Base-by-base conservation (phyloP, 2,797 vertebrate species). In the Taeniopygia guttata region DNA sequence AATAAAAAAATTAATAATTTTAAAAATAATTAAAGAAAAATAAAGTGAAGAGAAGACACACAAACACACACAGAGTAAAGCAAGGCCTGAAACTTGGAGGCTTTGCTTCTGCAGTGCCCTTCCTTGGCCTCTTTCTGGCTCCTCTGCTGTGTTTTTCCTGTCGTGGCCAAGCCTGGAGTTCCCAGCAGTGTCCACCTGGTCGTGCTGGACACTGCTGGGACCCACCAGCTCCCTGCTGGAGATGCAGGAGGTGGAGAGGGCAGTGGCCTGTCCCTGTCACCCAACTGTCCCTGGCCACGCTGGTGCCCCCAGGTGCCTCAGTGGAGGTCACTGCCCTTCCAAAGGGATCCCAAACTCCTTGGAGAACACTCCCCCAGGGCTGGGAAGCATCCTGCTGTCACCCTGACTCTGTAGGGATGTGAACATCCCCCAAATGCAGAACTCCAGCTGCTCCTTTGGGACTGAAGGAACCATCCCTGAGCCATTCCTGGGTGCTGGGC, bases 221-320 rank as follows among this genome's bases (percentile, higher is more conserved):
- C 22, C 8, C 15, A 22, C 1, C 32, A 34, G 30, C 23, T 64
- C 54, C 56, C 54, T 55, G 36, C 23, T 23, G 30, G 27, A 36
- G 36, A 13, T 8, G 23, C 13, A 58, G 58, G 38, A 30, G n/a
- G 16, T 38, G 11, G 22, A 49, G 51, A 73, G 45, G 9, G n/a
- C 2, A 2, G 7, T 26, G 58, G 3, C 26, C 42, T 38, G 32
- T 42, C 51, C 45, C 46, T 36, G 55, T 52, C 66, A 30, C 77
- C 46, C 54, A 4, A 0, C 20, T 34, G 55, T 13, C 78, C 77
- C 77, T 42, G 63, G 3, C 11, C 21, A 10, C 0, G 1, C 54
- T 23, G 18, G 7, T 27, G 76, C 5, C 22, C 10, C 54, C 55
- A 16, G 45, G 16, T 13, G 45, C 45, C 63, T 40, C 52, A 10